Percentiles rank a stretch among this genome's conserved stretches.
Conservation (phyloP, 1,140 invertebrate genomes). For the Drosophila prosaltans region DNA sequence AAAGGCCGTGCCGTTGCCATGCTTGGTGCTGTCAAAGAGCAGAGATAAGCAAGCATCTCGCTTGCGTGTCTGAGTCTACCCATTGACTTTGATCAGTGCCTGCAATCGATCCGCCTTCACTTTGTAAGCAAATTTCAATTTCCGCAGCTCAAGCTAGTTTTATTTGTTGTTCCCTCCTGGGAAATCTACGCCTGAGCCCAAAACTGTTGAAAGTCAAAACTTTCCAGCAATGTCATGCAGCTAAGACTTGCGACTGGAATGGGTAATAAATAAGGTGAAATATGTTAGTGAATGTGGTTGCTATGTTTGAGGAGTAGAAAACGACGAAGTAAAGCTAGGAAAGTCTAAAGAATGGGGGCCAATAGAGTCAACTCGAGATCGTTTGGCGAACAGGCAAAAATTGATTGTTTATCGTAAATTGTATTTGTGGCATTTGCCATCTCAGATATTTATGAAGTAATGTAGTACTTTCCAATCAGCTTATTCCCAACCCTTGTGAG, state of each 20-base stretch:
- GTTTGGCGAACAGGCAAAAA: constrained; percentile 44
- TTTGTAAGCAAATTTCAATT: constrained; percentile 62
- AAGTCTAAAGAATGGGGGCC: constrained; percentile 65
- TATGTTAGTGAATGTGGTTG: constrained; percentile 49
- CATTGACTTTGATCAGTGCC: constrained; percentile 59
- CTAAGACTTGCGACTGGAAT: constrained; percentile 26
- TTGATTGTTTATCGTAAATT: constrained; percentile 68
- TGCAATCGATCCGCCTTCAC: constrained; percentile 72
- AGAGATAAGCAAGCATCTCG: constrained; percentile 45
- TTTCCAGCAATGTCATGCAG: constrained; percentile 46
- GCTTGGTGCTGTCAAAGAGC: constrained; percentile 27
- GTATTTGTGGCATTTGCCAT: constrained; percentile 55
- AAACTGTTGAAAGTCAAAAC: constrained; percentile 39
- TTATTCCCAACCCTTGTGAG: too few relatives aligned
- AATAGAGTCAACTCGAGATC: constrained; percentile 71
- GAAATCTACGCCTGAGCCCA: constrained; percentile 10
- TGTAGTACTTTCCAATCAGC: too few relatives aligned
- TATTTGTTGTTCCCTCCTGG: constrained; percentile 27
- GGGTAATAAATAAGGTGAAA: constrained; percentile 70
- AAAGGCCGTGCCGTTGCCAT: background rate
- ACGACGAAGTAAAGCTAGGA: constrained; percentile 10
- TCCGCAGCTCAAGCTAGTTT: constrained; percentile 35
- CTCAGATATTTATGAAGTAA: background rate
- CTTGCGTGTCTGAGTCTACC: constrained; percentile 28
- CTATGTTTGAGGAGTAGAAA: constrained; percentile 20